Conservation (phyloP, 1,140 invertebrate species). For the Sinella curviseta region DNA sequence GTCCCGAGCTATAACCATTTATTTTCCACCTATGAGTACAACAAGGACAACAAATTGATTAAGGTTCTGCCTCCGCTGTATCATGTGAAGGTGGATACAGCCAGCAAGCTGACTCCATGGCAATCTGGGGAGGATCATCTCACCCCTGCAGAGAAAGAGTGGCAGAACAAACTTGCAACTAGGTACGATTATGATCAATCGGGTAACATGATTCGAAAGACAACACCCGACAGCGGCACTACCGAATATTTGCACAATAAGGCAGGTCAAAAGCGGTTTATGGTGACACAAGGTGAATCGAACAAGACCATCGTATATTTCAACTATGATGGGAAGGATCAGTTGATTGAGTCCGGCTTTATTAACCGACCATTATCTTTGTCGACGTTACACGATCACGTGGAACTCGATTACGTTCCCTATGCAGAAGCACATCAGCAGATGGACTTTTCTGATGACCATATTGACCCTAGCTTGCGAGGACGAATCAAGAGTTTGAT, state of each 20-base stretch:
- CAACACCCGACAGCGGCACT: not conserved
- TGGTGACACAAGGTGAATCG: not conserved
- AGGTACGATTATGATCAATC: not conserved
- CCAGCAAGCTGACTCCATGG: not conserved
- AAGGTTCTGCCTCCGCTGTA: conserved; percentile 30
- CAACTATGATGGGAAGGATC: not conserved
- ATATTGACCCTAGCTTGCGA: not conserved
- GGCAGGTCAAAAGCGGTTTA: not conserved
- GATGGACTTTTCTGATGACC: not conserved
- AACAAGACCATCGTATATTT: not conserved
- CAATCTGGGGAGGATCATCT: not conserved
- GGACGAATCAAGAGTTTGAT: not conserved
- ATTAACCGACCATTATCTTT: no score
- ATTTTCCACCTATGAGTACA: conserved; percentile 30
- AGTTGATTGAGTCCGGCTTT: not conserved
- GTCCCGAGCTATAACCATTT: conserved; percentile 25
- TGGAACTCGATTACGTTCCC: not conserved
- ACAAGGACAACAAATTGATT: conserved; percentile 2
- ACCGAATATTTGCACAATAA: not conserved
- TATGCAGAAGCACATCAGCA: not conserved
- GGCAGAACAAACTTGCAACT: not conserved
- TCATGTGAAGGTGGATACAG: conserved; percentile 9
- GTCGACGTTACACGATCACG: no score
- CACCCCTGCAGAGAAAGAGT: not conserved
- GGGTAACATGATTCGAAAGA: not conserved